Conservation (phyloP, 2,113 vertebrate species). For the Oncorhynchus mykiss region DNA sequence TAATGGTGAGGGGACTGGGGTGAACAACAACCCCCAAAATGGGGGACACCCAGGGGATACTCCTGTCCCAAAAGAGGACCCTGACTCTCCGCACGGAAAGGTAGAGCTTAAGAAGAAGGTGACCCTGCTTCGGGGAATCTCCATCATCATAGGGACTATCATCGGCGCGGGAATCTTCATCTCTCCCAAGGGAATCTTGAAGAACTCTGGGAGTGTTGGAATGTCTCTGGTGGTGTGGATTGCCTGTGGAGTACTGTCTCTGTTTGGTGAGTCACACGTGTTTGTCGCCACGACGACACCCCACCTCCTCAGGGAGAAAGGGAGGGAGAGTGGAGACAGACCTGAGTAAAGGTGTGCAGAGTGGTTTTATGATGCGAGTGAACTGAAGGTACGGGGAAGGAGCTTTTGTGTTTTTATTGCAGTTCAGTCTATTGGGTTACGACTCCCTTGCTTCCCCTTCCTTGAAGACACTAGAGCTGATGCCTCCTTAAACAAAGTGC, state of each 20-base stretch:
- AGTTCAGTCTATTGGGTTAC: neutral
- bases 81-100: constrained; percentile 52
- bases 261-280: constrained; percentile 84
- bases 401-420: neutral
- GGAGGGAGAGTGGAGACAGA: neutral
- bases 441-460: too few relatives aligned
- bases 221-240: constrained; percentile 92
- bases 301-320: neutral
- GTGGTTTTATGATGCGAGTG: neutral
- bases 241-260: constrained; percentile 87
- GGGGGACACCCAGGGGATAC: constrained; percentile 1
- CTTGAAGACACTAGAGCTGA: constrained; percentile 1
- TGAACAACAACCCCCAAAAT: constrained; percentile 15
- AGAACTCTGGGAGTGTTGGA: constrained; percentile 88
- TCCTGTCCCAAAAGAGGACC: constrained; percentile 30
- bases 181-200: constrained; percentile 92
- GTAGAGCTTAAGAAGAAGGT: constrained; percentile 91
- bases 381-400: neutral
- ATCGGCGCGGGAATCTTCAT: constrained; percentile 98
- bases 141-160: constrained; percentile 94
- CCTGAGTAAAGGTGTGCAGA: neutral
- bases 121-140: constrained; percentile 87
- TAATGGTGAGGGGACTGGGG: constrained; percentile 59
- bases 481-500: neutral
- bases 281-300: neutral